Evolutionary conservation across 2,888 invertebrate genomes (phyloP), one percentile per base, ranked within the genome.

Genomic region (Heliconius hortense): DNA sequence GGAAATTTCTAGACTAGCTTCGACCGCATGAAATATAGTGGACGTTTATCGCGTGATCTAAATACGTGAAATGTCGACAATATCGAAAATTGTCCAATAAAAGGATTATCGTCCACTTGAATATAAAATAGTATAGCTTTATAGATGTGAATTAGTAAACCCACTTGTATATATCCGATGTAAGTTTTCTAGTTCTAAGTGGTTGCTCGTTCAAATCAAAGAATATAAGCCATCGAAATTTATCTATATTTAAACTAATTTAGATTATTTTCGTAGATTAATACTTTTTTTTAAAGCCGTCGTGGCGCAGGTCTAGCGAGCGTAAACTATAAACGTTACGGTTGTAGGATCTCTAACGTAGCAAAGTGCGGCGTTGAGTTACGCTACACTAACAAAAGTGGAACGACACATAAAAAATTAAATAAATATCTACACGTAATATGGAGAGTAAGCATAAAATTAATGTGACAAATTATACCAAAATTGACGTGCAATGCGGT

Each of bases 401-500:
- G 1, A 67, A 67, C 24, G 43, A 28, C 21, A n/a, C 28, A 1
- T 35, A 21, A 64, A 15, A 39, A 39, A 7, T n/a, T 4, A 28
- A 31, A 31, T 3, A 28, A 70, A 59, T 31, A n/a, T 35, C 4
- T 48, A 15, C 1, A 60, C 24, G 28, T 48, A 4, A 62, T 28
- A 21, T 59, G 71, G 66, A 66, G 0, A 15, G n/a, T 5, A 18
- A 35, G 31, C 48, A 69, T 72, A 59, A 39, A 62, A n/a, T 72
- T 79, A 80, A 77, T 72, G 75, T 76, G 77, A 77, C 76, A 78
- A 79, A 80, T 80, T 77, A 78, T 72, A 31, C 0, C n/a, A 68
- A 76, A 35, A 79, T 77, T 48, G 62, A 77, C 78, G 75, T 77
- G 77, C 72, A 67, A 63, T 80, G 81, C 77, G 82, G 82, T 80